Percentiles rank a stretch among this genome's conserved stretches.
Conservation (phyloP, 1,140 invertebrate genomes). For the Anagrus nilaparvatae region DNA sequence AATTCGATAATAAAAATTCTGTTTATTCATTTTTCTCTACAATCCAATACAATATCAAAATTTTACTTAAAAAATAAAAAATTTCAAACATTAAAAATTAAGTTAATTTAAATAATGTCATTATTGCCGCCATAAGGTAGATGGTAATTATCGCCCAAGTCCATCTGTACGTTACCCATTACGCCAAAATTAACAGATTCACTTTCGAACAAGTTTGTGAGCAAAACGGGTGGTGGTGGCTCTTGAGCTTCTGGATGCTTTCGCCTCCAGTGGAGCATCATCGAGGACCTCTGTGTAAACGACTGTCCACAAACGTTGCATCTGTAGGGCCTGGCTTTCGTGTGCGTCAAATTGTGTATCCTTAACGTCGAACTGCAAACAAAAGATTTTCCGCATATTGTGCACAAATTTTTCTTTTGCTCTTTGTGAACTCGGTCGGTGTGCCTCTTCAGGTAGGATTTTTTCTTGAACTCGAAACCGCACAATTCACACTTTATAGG, state of each 20-base stretch:
- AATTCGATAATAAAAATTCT: too few relatives aligned
- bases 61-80: too few relatives aligned
- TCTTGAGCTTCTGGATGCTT: conserved; percentile 24
- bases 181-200: conserved; percentile 41
- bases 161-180: too few relatives aligned
- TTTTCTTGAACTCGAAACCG: conserved; percentile 49
- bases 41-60: too few relatives aligned
- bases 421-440: conserved; percentile 55
- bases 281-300: conserved; percentile 37
- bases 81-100: too few relatives aligned
- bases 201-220: conserved; percentile 22
- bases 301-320: conserved; percentile 50
- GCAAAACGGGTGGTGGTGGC: conserved; percentile 19
- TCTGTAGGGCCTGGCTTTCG: conserved; percentile 48
- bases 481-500: conserved; percentile 17
- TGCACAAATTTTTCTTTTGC: conserved; percentile 61
- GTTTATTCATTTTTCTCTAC: too few relatives aligned
- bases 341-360: conserved; percentile 44
- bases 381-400: conserved; percentile 44
- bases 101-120: conserved; percentile 26
- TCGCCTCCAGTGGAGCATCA: conserved; percentile 28
- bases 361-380: conserved; percentile 40
- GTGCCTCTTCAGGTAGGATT: conserved; percentile 56
- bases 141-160: too few relatives aligned
- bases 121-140: too few relatives aligned